Evolutionary conservation across 30 jellyfish, hydroid and myxozoan species (phyloP).

Genomic region (Haliclystus octoradiatus): DNA sequence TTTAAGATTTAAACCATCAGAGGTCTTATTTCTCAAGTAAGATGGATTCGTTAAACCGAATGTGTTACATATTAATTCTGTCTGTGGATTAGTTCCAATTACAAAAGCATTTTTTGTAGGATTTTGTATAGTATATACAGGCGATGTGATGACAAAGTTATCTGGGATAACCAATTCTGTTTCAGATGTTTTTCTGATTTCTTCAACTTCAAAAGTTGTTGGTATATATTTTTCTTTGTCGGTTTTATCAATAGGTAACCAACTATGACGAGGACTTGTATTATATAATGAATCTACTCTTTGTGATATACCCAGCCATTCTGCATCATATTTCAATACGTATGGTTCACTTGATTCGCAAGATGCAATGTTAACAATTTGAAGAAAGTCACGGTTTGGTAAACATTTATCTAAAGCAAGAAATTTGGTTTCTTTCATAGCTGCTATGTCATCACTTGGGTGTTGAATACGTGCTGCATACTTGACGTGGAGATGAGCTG

Average conservation of each 20-base stretch:
- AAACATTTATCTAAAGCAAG: slow-evolving; percentile 87
- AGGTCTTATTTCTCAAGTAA: not conserved
- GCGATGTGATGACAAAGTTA: slow-evolving; percentile 10
- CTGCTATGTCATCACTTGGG: slow-evolving; percentile 4
- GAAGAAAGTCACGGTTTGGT: slow-evolving; percentile 74
- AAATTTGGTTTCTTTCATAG: slow-evolving; percentile 32
- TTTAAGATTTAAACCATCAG: not conserved
- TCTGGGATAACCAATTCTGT: slow-evolving; percentile 25
- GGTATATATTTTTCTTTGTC: slow-evolving; percentile 15
- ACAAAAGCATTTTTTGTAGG: not conserved
- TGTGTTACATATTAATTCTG: not conserved
- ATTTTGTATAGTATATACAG: not conserved
- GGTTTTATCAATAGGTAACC: slow-evolving; percentile 35
- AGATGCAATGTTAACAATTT: slow-evolving; percentile 52
- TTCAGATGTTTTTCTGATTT: slow-evolving; percentile 2
- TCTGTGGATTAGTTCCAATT: not conserved
- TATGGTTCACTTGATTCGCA: slow-evolving; percentile 24
- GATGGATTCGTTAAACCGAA: not conserved
- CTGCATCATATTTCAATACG: slow-evolving; percentile 38
- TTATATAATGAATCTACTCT: slow-evolving; percentile 24
- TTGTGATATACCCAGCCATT: slow-evolving; percentile 68
- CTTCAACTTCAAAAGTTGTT: slow-evolving; percentile 5
- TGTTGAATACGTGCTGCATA: slow-evolving; percentile 84
- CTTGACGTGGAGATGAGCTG: slow-evolving; percentile 92
- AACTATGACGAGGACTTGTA: slow-evolving; percentile 39